A percentile compares a stretch with the other conserved stretches of the same genome.
phyloP scores from a whole-genome alignment of 2,113 vertebrate genomes.

The Grammomys dolichurus region DNA sequence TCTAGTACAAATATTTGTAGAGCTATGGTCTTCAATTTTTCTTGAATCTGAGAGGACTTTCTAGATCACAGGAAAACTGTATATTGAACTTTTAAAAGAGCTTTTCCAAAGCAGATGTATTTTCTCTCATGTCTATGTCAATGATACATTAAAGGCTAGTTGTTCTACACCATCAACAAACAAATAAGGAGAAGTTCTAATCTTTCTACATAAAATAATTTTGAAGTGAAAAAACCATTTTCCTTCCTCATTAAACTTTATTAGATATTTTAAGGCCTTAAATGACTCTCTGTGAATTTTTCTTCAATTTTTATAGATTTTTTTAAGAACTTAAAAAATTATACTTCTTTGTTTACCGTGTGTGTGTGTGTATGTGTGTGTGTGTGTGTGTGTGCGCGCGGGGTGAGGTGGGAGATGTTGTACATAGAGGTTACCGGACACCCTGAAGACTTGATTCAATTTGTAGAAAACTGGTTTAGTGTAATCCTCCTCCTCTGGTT shows the following conservation, averaged over 20 bases:
- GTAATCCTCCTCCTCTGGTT: not conserved
- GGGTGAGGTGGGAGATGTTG: not conserved
- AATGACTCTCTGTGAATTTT: not conserved
- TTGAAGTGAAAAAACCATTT: not conserved
- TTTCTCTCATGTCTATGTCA: not conserved
- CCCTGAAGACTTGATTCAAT: not conserved
- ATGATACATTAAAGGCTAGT: not conserved
- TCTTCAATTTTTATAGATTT: not conserved
- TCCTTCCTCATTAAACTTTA: slow-evolving; percentile 36
- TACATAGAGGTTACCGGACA: not conserved
- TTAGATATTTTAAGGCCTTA: slow-evolving; percentile 29
- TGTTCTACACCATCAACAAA: slow-evolving; percentile 2
- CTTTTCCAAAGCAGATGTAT: not conserved
- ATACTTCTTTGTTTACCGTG: not conserved
- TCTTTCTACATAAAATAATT: not conserved
- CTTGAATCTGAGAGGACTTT: not conserved
- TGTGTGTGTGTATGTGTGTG: not conserved
- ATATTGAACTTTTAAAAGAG: not conserved
- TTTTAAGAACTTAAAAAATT: not conserved
- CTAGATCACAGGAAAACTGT: not conserved
- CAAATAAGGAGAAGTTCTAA: not conserved
- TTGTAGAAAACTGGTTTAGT: slow-evolving; percentile 40
- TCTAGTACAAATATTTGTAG: slow-evolving; percentile 37
- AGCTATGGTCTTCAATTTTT: slow-evolving; percentile 22
- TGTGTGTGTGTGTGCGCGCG: not conserved